phyloP scores from a whole-genome alignment of 2,113 vertebrate species.

The Tichodroma muraria region DNA sequence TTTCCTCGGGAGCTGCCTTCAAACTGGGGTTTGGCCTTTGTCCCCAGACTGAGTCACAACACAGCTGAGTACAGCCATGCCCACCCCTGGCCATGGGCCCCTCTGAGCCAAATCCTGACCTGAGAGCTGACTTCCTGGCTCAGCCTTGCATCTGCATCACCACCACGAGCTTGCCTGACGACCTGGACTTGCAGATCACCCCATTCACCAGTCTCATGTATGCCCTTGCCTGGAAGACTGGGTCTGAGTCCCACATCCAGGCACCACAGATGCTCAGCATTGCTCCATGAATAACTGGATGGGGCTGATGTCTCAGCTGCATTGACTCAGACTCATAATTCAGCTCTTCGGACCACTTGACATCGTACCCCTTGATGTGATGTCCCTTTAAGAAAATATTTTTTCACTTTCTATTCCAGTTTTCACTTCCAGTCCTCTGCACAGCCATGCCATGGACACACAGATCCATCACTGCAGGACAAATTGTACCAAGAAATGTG shows the following conservation, averaged over 20 bases:
- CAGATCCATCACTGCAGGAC: neutral
- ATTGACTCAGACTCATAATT: neutral
- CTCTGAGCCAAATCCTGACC: neutral
- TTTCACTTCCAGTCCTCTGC: neutral
- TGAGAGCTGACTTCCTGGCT: too few relatives aligned
- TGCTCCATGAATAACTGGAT: neutral
- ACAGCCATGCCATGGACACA: neutral
- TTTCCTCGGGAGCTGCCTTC: neutral
- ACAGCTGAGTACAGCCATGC: neutral
- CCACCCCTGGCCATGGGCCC: neutral
- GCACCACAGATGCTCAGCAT: neutral
- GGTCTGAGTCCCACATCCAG: rapidly evolving
- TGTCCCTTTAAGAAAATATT: neutral
- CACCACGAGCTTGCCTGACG: too few relatives aligned
- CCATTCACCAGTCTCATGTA: rapidly evolving
- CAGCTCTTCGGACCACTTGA: neutral
- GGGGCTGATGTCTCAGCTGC: neutral
- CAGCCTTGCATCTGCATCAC: too few relatives aligned
- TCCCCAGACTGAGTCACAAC: neutral
- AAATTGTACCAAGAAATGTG: neutral
- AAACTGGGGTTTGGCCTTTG: neutral
- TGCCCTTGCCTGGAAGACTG: neutral
- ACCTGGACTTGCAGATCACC: neutral
- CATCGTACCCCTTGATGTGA: neutral
- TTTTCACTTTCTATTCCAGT: neutral